Evolutionary conservation across 2,113 vertebrate genomes (phyloP), one percentile per base, ranked within the genome.

Genomic region (Pangasianodon gigas): DNA sequence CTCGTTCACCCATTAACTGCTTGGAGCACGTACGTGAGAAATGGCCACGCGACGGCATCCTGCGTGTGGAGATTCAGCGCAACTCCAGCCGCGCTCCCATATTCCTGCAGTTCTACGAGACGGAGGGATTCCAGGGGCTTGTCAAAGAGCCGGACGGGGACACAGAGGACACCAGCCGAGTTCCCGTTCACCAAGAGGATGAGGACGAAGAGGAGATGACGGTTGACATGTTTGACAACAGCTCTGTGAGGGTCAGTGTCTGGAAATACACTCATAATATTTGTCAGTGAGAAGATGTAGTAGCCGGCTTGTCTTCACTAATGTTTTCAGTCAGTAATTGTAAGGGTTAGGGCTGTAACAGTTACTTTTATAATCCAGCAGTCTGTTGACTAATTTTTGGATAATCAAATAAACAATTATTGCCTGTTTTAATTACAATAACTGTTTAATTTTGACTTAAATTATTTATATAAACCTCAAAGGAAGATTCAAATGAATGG

Each of bases 1-100:
- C 98, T 2, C 98, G 98, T 54, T 98, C 98, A 0, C 98, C 98
- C 86, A 98, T 98, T 89, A 98, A 98, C 95, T 99, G 98, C 87
- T 92, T 99, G 96, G 98, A 99, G 93, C 97, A 96, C 0, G 98
- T 99, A 87, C 96, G 98, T 0, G 98, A 99, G 54, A 96, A 96
- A 58, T 99, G 98, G 98, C 98, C 98, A 0, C 96, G 98, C 0
- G 98, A 99, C 0, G 98, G 98, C 16, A 97, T 99, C 93, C 91
- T 99, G 86, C 93, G 98, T 0, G 98, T 99, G 84, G 98, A 99
- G 92, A 98, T 99, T 86, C 98, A 98, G 93, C 97, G 96, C 89
- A 99, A 99, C 94, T 98, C 98, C 0, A 98, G 97, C 92, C 95
- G 98, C 0, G 96, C 96, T 0, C 96, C 98, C 1, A 97, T 99